Evolutionary conservation across 2,888 invertebrate species (phyloP).

Genomic region (Spodoptera picta): DNA sequence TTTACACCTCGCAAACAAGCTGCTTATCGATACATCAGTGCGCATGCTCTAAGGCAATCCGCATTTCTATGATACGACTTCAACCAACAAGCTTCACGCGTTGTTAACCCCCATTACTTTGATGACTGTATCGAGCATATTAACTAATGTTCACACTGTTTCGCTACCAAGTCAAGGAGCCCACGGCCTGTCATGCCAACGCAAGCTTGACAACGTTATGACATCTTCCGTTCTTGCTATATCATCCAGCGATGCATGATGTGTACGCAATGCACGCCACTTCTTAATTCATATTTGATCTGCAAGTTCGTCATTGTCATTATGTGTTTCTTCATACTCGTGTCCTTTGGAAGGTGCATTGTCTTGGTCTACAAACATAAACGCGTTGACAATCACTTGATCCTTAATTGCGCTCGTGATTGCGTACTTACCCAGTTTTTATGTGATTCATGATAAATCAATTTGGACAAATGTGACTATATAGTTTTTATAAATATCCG

Average conservation of each 20-base stretch:
- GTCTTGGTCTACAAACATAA: constrained; percentile 38
- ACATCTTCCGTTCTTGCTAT: constrained; percentile 69
- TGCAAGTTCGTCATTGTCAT: constrained; percentile 50
- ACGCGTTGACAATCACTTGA: constrained; percentile 5
- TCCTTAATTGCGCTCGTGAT: constrained; percentile 12
- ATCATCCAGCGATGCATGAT: constrained; percentile 61
- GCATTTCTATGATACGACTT: constrained; percentile 27
- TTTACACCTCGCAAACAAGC: constrained; percentile 10
- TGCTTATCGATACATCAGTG: constrained; percentile 17
- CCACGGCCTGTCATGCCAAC: constrained; percentile 65
- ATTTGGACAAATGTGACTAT: constrained; percentile 22
- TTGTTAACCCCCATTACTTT: constrained; percentile 48
- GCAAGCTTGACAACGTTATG: constrained; percentile 64
- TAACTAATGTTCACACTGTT: constrained; percentile 54
- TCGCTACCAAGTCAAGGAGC: constrained; percentile 63
- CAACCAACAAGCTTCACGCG: constrained; percentile 44
- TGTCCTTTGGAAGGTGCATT: constrained; percentile 38
- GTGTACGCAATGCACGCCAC: constrained; percentile 51
- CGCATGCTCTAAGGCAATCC: constrained; percentile 15
- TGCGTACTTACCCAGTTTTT: constrained; percentile 20
- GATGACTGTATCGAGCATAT: constrained; percentile 37
- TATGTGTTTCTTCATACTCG: constrained; percentile 45
- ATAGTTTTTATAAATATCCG: constrained; percentile 33
- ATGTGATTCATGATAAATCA: constrained; percentile 30
- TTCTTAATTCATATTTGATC: constrained; percentile 59